A percentile compares a stretch with the other conserved stretches of the same genome.
These are phyloP conservation scores for Oncorhynchus tshawytscha DNA, from an alignment of 2,113 vertebrate genomes.

Conservation along the genomic window DNA sequence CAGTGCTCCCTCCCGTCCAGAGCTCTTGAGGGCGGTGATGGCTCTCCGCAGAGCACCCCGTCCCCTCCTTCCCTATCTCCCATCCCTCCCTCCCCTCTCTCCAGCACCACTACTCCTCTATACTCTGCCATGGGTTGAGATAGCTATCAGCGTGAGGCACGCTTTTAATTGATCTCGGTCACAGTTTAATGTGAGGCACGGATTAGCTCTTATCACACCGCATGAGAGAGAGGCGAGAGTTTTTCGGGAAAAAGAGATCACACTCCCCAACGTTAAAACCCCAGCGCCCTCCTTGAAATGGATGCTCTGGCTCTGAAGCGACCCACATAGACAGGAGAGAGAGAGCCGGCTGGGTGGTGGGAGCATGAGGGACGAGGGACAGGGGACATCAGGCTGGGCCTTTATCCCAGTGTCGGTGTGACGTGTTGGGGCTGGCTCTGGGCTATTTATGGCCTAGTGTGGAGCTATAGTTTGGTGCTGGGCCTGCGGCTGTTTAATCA, in stretches of 20 bases:
- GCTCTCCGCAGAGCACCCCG: constrained; percentile 40
- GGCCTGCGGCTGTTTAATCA: constrained; percentile 40
- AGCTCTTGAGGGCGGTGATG: constrained; percentile 25
- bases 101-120: constrained; percentile 50
- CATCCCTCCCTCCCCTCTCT: constrained; percentile 30
- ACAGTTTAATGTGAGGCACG: constrained; percentile 74
- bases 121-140: constrained; percentile 66
- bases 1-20: too few species aligned
- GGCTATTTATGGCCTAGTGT: constrained; percentile 65
- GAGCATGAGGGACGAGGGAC: constrained; percentile 58
- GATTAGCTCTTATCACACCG: constrained; percentile 75
- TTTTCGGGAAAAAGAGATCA: constrained; percentile 64
- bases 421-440: constrained; percentile 57
- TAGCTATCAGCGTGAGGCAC: constrained; percentile 66
- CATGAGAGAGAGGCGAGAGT: constrained; percentile 53
- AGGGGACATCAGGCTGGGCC: constrained; percentile 63
- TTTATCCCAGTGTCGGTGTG: constrained; percentile 70
- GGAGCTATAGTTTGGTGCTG: constrained; percentile 23
- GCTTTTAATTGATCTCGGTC: constrained; percentile 82
- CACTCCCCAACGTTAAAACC: constrained; percentile 68
- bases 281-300: constrained; percentile 65
- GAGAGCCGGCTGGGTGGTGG: constrained; percentile 50
- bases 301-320: constrained; percentile 58
- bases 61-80: constrained; percentile 23
- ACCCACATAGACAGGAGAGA: constrained; percentile 71